Evolutionary conservation across 2,113 vertebrate species (phyloP).

Genomic region (Chamaea fasciata): DNA sequence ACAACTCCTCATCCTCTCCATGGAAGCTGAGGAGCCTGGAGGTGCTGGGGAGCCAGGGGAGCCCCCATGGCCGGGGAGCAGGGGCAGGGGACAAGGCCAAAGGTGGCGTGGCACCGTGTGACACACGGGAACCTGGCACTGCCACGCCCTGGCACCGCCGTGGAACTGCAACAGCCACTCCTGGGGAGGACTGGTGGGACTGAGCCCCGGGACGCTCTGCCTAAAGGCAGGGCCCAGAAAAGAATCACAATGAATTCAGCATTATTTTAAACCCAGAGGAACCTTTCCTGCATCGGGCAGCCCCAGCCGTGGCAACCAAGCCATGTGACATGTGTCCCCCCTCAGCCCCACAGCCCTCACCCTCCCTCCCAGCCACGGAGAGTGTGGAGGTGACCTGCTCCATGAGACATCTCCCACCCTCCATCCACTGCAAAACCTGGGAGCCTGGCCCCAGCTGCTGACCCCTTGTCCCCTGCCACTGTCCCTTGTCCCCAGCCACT

Average conservation of each 20-base stretch:
- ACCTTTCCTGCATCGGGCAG: too few species aligned
- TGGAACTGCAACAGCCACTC: background rate
- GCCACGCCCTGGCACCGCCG: background rate
- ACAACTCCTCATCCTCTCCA: accelerated
- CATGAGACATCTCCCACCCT: accelerated
- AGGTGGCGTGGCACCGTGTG: background rate
- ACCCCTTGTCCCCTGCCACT: background rate
- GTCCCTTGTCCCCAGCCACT: accelerated
- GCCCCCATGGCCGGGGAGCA: too few species aligned
- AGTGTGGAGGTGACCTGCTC: accelerated
- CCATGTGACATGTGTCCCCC: accelerated
- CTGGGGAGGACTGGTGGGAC: accelerated
- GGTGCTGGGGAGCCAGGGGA: background rate
- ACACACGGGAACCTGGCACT: background rate
- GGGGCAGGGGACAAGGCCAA: background rate
- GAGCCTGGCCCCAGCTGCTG: accelerated
- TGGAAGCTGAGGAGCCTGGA: accelerated
- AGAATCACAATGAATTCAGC: too few species aligned
- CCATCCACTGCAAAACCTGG: accelerated
- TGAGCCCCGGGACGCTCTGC: accelerated
- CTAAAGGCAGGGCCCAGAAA: too few species aligned
- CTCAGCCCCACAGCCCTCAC: background rate
- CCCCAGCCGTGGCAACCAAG: too few species aligned
- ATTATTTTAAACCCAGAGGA: too few species aligned
- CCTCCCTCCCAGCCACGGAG: accelerated